These are phyloP conservation scores for Ptilonorhynchus violaceus DNA, from an alignment of 2,113 vertebrate genomes.

Conservation along the genomic window DNA sequence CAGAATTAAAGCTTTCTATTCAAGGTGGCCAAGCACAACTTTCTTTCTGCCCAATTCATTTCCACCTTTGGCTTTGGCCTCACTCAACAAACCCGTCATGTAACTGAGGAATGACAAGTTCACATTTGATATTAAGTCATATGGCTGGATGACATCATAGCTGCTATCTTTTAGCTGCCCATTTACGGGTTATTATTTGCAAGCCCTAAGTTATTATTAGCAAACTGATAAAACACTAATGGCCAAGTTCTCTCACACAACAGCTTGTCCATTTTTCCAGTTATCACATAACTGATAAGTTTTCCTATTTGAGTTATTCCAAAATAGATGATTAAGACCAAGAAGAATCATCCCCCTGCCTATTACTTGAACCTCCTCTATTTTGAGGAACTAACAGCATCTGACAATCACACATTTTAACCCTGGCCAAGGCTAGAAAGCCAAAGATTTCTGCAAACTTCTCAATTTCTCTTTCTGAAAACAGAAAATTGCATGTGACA, in stretches of 20 bases:
- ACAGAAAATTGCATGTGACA: background rate
- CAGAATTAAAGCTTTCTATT: background rate
- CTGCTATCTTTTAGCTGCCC: background rate
- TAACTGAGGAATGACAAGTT: background rate
- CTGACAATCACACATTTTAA: background rate
- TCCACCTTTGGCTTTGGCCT: background rate
- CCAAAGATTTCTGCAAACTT: background rate
- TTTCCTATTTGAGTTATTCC: background rate
- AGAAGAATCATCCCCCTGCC: background rate
- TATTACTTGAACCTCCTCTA: background rate
- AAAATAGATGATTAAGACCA: background rate
- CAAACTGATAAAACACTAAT: background rate
- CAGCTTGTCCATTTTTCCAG: background rate
- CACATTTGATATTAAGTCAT: background rate
- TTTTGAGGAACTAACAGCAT: background rate
- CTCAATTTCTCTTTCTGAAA: background rate
- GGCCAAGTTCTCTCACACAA: background rate
- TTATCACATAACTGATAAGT: background rate
- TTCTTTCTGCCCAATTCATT: background rate
- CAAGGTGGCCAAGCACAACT: background rate
- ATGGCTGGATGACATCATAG: background rate
- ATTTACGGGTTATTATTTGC: background rate
- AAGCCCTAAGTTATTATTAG: background rate
- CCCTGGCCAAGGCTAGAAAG: background rate
- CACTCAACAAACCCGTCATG: background rate